Base-by-base conservation (phyloP, 2,888 invertebrate species). In the Euplagia quadripunctaria region DNA sequence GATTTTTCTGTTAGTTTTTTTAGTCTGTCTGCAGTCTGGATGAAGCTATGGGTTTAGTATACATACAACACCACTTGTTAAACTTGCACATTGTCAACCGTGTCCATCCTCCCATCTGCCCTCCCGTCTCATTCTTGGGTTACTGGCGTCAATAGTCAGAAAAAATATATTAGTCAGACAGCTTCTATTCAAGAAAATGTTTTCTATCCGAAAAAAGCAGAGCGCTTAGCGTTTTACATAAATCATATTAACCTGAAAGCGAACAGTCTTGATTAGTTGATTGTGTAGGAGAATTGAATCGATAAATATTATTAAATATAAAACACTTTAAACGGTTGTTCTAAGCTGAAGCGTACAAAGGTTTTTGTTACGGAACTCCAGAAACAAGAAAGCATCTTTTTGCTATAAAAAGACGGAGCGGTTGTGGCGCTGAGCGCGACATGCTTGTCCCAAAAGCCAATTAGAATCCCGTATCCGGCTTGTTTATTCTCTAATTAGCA, bases 401-500 rank as follows among this genome's bases (percentile, higher is more conserved):
- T 87, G 82, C 81, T 85, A 82, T 82, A 85, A 86, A 87, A 87
- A 86, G 83, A 79, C 80, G 20, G 77, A 77, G 78, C 76, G 76
- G 79, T 75, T 80, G 83, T 75, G 76, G 82, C 79, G 84, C 76
- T 80, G 79, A 80, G 82, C 82, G 86, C 87, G 85, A 87, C 87
- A 86, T 84, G 90, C 89, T 89, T 92, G 91, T 93, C 92, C 94
- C 92, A 92, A 94, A 94, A 93, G 94, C 94, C 94, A 95, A 95
- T 95, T 95, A 95, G 93, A 94, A 93, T 93, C 92, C 90, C 87
- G 92, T 93, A 95, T 92, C 93, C 90, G 90, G 91, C 91, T 92
- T 94, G 94, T 95, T 94, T 94, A 94, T 94, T 92, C 94, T 89
- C 94, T 94, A 95, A 95, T 95, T 95, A 95, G 94, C 94, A 88